phyloP scores from a whole-genome alignment of 2,888 invertebrate genomes.

The Archips crataeganus region DNA sequence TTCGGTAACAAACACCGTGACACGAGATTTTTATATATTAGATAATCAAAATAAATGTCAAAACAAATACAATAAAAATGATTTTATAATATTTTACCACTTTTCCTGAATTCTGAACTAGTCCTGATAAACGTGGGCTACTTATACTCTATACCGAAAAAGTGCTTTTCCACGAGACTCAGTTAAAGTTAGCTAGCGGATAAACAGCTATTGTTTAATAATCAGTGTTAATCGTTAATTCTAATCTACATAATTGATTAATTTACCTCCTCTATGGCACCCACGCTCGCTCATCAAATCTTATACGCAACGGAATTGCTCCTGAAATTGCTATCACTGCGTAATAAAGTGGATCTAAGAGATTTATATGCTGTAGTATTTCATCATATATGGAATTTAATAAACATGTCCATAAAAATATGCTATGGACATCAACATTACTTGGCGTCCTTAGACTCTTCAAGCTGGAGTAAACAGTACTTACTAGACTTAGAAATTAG shows the following conservation, averaged over 20 bases:
- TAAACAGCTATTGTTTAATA: no score
- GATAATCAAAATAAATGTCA: no score
- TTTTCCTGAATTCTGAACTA: no score
- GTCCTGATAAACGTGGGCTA: no score
- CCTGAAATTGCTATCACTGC: not conserved
- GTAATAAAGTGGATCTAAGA: conserved; percentile 13
- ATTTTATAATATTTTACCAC: no score
- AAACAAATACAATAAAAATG: no score
- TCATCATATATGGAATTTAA: not conserved
- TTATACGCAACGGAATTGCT: conserved; percentile 5
- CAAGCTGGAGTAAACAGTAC: not conserved
- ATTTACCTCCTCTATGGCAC: conserved; percentile 1
- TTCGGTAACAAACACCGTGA: no score
- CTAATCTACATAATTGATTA: conserved; percentile 10
- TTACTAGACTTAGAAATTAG: no score
- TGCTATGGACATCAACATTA: not conserved
- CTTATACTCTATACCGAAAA: no score
- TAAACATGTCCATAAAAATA: not conserved
- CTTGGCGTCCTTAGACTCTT: not conserved
- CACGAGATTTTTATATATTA: no score
- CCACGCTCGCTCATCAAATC: conserved; percentile 11
- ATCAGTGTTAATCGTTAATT: not conserved
- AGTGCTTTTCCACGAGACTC: no score
- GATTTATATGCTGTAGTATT: conserved; percentile 1
- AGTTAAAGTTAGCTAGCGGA: no score